Conservation (phyloP, 2,113 vertebrate genomes). For the Tautogolabrus adspersus region DNA sequence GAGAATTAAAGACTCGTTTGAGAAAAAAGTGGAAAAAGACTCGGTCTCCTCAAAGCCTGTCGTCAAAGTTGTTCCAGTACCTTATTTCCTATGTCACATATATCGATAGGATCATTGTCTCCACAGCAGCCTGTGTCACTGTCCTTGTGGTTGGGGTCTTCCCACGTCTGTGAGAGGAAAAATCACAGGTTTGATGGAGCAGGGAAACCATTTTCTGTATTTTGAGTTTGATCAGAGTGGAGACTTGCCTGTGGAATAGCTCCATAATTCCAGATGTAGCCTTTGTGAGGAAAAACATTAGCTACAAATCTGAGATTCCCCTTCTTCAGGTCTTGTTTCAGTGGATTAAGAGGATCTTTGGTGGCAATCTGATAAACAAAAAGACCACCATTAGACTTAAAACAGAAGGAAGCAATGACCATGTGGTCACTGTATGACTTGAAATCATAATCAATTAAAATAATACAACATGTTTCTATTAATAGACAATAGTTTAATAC, state of each 20-base stretch:
- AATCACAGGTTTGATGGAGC: not conserved
- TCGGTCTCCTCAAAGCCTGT: not conserved
- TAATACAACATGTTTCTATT: too few species aligned
- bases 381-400: not conserved
- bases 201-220: not conserved
- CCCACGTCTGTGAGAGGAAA: constrained; percentile 90
- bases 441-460: too few species aligned
- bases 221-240: not conserved
- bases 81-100: constrained; percentile 96
- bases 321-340: constrained; percentile 94
- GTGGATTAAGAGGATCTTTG: constrained; percentile 92
- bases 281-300: constrained; percentile 97
- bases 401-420: constrained; percentile 1
- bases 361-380: constrained; percentile 90
- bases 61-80: constrained; percentile 71
- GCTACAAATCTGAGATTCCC: constrained; percentile 91
- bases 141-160: constrained; percentile 91
- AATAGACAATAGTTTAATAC: too few species aligned
- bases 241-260: constrained; percentile 93
- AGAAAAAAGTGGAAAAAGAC: not conserved
- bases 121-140: constrained; percentile 88
- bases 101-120: constrained; percentile 96
- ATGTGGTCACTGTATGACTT: not conserved
- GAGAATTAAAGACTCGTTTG: constrained; percentile 35
- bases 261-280: constrained; percentile 99